Evolutionary conservation across 1,140 invertebrate genomes (phyloP).

Genomic region (Tetragonula clypearis): DNA sequence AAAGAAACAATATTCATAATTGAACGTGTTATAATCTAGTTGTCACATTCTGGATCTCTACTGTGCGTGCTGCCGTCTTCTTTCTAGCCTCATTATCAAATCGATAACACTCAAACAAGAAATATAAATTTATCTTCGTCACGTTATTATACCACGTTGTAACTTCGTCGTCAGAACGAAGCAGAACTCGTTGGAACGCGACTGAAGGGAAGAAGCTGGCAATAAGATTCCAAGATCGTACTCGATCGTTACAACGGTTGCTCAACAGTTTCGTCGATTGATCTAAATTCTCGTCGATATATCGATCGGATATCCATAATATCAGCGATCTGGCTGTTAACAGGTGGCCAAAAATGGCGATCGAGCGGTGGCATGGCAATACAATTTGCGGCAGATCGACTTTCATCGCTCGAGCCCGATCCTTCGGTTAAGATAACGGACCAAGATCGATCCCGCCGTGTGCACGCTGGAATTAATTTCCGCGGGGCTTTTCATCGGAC

Average conservation of each 20-base stretch:
- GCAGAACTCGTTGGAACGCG: too few species aligned
- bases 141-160: not conserved
- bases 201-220: too few species aligned
- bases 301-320: slow-evolving; percentile 9
- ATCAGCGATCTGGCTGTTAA: slow-evolving; percentile 9
- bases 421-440: not conserved
- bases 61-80: too few species aligned
- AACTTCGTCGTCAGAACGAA: too few species aligned
- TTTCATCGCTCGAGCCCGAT: not conserved
- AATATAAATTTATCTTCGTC: not conserved
- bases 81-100: too few species aligned
- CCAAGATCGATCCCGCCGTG: not conserved
- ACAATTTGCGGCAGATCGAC: slow-evolving; percentile 4
- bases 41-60: too few species aligned
- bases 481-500: not conserved
- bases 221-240: too few species aligned
- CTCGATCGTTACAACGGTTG: too few species aligned
- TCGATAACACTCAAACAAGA: not conserved
- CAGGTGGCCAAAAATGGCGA: slow-evolving; percentile 35
- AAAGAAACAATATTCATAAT: too few species aligned
- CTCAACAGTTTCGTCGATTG: not conserved
- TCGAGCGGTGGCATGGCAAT: not conserved
- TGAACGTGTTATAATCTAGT: too few species aligned
- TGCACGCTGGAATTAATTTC: not conserved
- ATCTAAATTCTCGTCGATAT: not conserved